Evolutionary conservation across 1,140 invertebrate genomes (phyloP).

Genomic region (Gryon sp.): DNA sequence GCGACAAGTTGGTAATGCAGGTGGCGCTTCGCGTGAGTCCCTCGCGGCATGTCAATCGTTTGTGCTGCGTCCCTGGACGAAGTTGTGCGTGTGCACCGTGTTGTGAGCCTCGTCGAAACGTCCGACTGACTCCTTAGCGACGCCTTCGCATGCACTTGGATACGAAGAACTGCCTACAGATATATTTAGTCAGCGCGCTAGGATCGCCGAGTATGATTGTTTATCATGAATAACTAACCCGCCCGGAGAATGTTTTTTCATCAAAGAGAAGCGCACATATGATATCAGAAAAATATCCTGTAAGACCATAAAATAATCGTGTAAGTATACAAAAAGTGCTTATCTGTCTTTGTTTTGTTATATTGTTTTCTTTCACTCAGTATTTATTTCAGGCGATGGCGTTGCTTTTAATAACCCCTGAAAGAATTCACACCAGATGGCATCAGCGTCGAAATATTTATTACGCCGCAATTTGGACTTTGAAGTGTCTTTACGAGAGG

Average conservation of each 20-base stretch:
- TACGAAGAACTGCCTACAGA: conserved; percentile 54
- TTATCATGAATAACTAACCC: conserved; percentile 22
- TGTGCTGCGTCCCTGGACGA: conserved; percentile 20
- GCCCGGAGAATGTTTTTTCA: conserved; percentile 1
- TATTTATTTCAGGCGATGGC: not conserved
- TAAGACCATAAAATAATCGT: too few species aligned
- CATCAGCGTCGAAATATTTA: not conserved
- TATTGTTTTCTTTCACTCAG: too few species aligned
- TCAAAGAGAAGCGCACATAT: not conserved
- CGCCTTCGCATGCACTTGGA: conserved; percentile 42
- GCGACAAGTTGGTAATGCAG: not conserved
- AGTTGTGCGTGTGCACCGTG: conserved; percentile 2
- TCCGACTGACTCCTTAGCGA: conserved; percentile 41
- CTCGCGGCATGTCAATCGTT: conserved; percentile 28
- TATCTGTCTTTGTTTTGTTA: not conserved
- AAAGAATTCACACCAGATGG: not conserved
- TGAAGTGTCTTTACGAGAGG: not conserved
- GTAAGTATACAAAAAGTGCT: not conserved
- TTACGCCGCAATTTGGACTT: too few species aligned
- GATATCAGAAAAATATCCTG: not conserved
- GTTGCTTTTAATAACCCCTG: not conserved
- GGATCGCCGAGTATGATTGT: conserved; percentile 31
- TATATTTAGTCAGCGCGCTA: conserved; percentile 52
- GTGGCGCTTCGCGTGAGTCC: conserved; percentile 10
- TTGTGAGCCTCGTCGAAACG: conserved; percentile 13